Evolutionary conservation across 2,888 invertebrate genomes (phyloP), one percentile per base, ranked within the genome.

Genomic region (Tetramorium bicarinatum): DNA sequence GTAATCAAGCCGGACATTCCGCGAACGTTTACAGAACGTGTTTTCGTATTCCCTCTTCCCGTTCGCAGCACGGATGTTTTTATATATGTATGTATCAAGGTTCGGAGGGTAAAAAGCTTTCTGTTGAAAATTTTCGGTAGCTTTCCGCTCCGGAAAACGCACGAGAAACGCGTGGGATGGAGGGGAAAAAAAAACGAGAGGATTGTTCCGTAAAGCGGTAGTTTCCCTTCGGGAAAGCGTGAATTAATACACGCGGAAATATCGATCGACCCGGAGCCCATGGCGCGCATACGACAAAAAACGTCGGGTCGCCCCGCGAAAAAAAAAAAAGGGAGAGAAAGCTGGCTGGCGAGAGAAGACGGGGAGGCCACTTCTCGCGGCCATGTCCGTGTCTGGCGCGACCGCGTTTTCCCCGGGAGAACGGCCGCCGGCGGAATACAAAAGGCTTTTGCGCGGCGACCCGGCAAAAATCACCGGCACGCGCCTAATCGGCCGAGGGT

Each of bases 381-480:
- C 59, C 85, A 80, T 83, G 87, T 86, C 83, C 86, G 77, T 34
- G 29, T 54, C 76, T 82, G 66, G 83, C 77, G 67, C 82, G 83
- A 85, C 75, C 89, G 76, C 85, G 41, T 56, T 29, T 34, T 83
- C 64, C 82, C 52, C 44, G 71, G 25, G 75, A 72, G 74, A 81
- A 64, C 62, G 71, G 77, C 80, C 86, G 82, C 89, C 86, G 84
- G 64, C 82, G 66, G 72, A 41, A 52, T 59, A 89, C 83, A 89
- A 89, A 89, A 89, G 89, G 76, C 88, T 80, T 85, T 86, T 85
- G 86, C 77, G 83, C 83, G 87, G 80, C 81, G 89, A 88, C 84
- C 89, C 85, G 85, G 83, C 83, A 83, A 88, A 88, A 89, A 89
- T 87, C 89, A 88, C 82, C 82, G 41, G 41, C 66, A 83, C 85